phyloP scores from a whole-genome alignment of 2,888 invertebrate genomes.

The Drosophila paracracens region DNA sequence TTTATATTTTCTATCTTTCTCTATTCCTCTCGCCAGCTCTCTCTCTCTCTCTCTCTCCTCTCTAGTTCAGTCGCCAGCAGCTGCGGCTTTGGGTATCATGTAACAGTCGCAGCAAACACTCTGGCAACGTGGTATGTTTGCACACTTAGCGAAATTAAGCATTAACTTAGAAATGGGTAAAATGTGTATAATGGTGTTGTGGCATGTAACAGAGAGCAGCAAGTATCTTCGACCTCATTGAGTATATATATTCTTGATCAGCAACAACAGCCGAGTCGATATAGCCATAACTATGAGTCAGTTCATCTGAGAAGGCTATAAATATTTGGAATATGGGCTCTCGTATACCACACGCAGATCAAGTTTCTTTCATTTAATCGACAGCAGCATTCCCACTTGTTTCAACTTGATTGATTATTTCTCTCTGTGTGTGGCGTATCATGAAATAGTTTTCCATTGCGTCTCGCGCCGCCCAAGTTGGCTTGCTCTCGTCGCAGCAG shows the following conservation, averaged over 20 bases:
- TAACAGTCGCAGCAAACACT: constrained; percentile 58
- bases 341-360: too few relatives aligned
- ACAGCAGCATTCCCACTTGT: background rate
- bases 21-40: constrained; percentile 1
- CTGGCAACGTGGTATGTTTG: constrained; percentile 29
- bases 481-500: constrained; percentile 11
- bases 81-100: constrained; percentile 59
- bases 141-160: background rate
- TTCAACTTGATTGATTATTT: background rate
- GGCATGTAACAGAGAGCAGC: too few relatives aligned
- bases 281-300: too few relatives aligned
- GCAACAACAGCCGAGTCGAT: background rate
- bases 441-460: constrained; percentile 69
- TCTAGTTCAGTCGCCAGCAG: constrained; percentile 25
- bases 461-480: constrained; percentile 22
- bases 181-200: too few relatives aligned
- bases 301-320: too few relatives aligned
- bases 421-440: constrained; percentile 21
- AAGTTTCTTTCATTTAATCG: background rate
- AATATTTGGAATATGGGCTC: too few relatives aligned
- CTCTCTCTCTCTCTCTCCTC: constrained; percentile 17
- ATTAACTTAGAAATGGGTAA: background rate
- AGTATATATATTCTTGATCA: background rate
- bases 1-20: constrained; percentile 60
- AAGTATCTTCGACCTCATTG: background rate